Conservation (phyloP, 2,113 vertebrate species). For the Halcyon senegalensis region DNA sequence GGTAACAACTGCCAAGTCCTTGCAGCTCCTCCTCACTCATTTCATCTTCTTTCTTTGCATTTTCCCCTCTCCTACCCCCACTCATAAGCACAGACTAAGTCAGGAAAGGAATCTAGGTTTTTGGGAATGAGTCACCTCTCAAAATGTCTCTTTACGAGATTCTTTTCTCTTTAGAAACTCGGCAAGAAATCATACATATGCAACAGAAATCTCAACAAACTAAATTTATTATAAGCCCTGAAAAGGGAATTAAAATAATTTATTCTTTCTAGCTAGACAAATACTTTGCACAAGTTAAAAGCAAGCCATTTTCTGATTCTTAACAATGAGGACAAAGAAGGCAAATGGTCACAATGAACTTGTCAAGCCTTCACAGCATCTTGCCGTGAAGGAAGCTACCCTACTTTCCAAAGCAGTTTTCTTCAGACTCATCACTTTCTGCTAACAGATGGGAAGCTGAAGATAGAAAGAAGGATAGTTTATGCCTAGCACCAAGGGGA, state of each 20-base stretch:
- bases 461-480: slow-evolving; percentile 58
- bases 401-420: slow-evolving; percentile 59
- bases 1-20: not conserved
- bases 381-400: not conserved
- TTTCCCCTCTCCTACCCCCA: not conserved
- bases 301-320: not conserved
- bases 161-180: slow-evolving; percentile 19
- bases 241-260: not conserved
- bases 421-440: slow-evolving; percentile 64
- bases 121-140: slow-evolving; percentile 39
- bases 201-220: slow-evolving; percentile 13
- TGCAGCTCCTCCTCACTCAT: not conserved
- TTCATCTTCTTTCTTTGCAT: not conserved
- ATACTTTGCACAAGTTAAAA: not conserved
- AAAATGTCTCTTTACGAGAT: not conserved
- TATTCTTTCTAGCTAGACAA: not conserved
- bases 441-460: slow-evolving; percentile 68
- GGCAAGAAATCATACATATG: slow-evolving; percentile 52
- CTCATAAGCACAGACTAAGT: not conserved
- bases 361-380: not conserved
- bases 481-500: slow-evolving; percentile 16
- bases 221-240: not conserved
- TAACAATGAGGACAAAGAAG: slow-evolving; percentile 3
- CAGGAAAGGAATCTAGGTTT: slow-evolving; percentile 14
- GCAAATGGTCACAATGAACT: not conserved